Conservation (phyloP, 2,113 vertebrate species). For the Aythya baeri region DNA sequence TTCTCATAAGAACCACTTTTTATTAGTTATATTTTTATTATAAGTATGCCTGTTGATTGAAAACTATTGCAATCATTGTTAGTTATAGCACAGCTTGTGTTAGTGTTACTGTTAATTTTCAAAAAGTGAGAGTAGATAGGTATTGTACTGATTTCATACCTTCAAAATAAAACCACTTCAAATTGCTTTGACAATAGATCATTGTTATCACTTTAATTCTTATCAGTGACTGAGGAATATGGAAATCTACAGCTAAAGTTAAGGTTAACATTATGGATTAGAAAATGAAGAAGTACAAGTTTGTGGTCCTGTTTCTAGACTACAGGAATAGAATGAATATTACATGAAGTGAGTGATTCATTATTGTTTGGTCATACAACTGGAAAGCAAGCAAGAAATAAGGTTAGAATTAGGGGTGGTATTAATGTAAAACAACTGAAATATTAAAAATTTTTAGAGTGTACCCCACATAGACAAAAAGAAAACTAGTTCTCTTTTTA, state of each 20-base stretch:
- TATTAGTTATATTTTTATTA: not conserved
- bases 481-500: not conserved
- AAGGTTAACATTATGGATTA: not conserved
- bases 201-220: not conserved
- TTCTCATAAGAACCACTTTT: not conserved
- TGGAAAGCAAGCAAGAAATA: not conserved
- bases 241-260: not conserved
- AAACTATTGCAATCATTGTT: not conserved
- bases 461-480: not conserved
- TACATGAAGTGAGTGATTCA: not conserved
- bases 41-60: not conserved
- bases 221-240: not conserved
- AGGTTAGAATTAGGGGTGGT: not conserved
- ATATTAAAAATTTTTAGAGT: not conserved
- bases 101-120: not conserved
- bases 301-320: not conserved
- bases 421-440: not conserved
- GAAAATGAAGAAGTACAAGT: not conserved
- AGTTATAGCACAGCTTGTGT: not conserved
- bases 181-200: not conserved
- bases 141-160: not conserved
- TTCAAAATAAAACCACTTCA: not conserved
- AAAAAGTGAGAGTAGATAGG: not conserved
- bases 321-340: not conserved
- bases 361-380: not conserved